These are phyloP conservation scores for Malaclemys terrapin DNA, from an alignment of 2,113 vertebrate species.

Conservation along the genomic window DNA sequence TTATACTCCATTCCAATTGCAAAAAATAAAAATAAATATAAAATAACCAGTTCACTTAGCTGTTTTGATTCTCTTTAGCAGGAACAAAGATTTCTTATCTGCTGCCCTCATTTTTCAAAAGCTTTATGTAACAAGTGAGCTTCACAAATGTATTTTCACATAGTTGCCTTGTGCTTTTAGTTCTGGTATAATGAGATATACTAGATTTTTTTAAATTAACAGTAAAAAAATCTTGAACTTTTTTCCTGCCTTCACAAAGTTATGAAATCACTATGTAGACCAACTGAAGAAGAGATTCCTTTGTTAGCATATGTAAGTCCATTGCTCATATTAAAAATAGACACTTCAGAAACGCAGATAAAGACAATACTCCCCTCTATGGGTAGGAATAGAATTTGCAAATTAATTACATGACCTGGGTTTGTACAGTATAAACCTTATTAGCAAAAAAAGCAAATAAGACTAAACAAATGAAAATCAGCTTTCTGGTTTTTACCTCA, in stretches of 20 bases:
- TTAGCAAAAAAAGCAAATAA: neutral
- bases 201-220: neutral
- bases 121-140: fast-evolving
- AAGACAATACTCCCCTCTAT: constrained; percentile 67
- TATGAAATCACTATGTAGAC: neutral
- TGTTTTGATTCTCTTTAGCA: neutral
- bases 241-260: neutral
- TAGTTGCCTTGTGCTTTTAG: neutral
- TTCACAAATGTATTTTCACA: neutral
- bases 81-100: neutral
- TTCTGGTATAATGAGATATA: neutral
- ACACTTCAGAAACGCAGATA: neutral
- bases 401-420: neutral
- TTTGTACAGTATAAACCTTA: fast-evolving
- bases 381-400: constrained; percentile 44
- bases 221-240: fast-evolving
- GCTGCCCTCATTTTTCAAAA: neutral
- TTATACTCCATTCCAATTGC: neutral
- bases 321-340: neutral
- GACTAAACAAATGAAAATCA: neutral
- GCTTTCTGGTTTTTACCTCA: neutral
- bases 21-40: neutral
- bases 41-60: neutral
- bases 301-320: neutral
- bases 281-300: neutral